A percentile compares a stretch with the other conserved stretches of the same genome.
Evolutionary conservation across 2,113 vertebrate genomes (phyloP).

Genomic region (Phylloscopus trochiloides): DNA sequence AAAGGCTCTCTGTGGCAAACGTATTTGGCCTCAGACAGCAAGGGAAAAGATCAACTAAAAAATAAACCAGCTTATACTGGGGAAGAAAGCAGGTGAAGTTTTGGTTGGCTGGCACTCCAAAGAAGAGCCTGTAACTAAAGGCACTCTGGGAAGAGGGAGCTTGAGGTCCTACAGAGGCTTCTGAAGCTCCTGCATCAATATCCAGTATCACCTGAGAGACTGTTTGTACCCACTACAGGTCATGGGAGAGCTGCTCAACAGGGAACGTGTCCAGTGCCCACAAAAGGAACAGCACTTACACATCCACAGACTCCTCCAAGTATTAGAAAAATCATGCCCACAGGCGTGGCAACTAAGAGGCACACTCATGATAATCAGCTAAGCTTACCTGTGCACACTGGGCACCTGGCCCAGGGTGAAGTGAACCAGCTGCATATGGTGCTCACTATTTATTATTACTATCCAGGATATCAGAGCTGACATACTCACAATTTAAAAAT

Average conservation of each 20-base stretch:
- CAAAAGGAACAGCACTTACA: not conserved
- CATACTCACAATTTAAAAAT: not conserved
- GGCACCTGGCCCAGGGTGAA: not conserved
- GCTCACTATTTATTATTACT: not conserved
- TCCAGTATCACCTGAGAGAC: not conserved
- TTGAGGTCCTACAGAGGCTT: not conserved
- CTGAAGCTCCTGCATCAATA: not conserved
- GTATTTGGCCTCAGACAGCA: not conserved
- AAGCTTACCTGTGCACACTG: not conserved
- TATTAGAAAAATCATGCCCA: not conserved
- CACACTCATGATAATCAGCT: not conserved
- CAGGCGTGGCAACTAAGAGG: not conserved
- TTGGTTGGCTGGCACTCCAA: not conserved
- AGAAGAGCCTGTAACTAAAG: not conserved
- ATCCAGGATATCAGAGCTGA: not conserved
- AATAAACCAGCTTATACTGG: not conserved
- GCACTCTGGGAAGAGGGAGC: not conserved
- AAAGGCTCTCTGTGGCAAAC: not conserved
- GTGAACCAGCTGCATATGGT: not conserved
- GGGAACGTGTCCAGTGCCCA: fast-evolving
- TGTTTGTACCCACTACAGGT: not conserved
- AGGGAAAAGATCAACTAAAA: not conserved
- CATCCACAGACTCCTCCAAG: not conserved
- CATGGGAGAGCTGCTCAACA: not conserved
- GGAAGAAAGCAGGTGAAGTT: not conserved